phyloP scores from a whole-genome alignment of 2,113 vertebrate species.

The Crotalus horridus region DNA sequence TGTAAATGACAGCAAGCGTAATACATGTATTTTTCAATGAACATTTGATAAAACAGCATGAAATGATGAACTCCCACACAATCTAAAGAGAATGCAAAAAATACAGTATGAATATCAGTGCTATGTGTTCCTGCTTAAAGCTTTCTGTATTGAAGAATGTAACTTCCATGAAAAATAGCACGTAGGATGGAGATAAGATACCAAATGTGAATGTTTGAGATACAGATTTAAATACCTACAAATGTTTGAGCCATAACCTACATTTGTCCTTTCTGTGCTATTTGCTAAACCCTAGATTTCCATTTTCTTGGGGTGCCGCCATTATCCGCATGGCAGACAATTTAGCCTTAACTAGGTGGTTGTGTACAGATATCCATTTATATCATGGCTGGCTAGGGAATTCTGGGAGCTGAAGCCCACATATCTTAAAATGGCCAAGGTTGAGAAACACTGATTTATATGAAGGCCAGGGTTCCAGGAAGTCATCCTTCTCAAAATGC shows the following conservation, averaged over 20 bases:
- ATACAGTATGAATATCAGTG: conserved; percentile 26
- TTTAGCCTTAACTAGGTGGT: not conserved
- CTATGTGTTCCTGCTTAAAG: conserved; percentile 39
- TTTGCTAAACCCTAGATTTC: not conserved
- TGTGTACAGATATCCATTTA: not conserved
- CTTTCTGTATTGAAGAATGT: conserved; percentile 37
- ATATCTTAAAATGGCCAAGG: no score
- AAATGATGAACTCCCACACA: conserved; percentile 30
- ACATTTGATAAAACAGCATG: conserved; percentile 38
- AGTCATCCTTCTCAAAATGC: not conserved
- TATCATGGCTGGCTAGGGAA: not conserved
- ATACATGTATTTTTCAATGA: conserved; percentile 44
- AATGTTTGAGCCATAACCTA: conserved; percentile 32
- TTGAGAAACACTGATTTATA: not conserved
- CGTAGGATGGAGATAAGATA: conserved; percentile 44
- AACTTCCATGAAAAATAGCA: conserved; percentile 47
- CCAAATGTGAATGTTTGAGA: conserved; percentile 19
- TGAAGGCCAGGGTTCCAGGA: not conserved
- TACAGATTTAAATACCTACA: not conserved
- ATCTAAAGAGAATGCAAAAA: conserved; percentile 44
- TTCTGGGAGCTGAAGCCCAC: no score
- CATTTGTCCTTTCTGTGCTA: conserved; percentile 17
- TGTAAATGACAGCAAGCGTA: conserved; percentile 44
- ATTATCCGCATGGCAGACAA: not conserved
- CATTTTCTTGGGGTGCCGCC: not conserved